Percentiles rank a stretch among this genome's conserved stretches.
Evolutionary conservation across 1,140 invertebrate species (phyloP).

Genomic region (Drosophila bipectinata): DNA sequence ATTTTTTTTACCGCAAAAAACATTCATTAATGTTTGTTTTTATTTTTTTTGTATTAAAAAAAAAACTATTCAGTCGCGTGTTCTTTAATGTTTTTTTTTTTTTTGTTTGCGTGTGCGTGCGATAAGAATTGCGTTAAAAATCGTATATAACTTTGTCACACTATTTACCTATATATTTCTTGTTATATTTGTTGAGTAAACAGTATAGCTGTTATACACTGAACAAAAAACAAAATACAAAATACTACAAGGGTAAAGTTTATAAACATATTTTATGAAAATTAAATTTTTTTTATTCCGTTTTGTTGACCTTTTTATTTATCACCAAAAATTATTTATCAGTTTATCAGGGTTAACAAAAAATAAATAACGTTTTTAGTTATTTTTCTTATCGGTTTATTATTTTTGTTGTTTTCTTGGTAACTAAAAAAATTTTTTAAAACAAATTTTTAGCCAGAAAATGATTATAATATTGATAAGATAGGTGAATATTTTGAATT

Average conservation of each 20-base stretch:
- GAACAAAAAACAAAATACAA: background rate
- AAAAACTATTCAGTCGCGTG: constrained; percentile 15
- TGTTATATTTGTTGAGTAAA: constrained; percentile 1
- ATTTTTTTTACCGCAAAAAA: constrained; percentile 2
- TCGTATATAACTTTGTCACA: constrained; percentile 11
- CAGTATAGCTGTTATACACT: background rate
- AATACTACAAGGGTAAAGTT: background rate
- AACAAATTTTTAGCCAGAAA: background rate
- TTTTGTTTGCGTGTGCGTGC: constrained; percentile 9
- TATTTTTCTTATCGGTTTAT: background rate
- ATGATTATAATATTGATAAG: background rate
- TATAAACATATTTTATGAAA: too few relatives aligned
- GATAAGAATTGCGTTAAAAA: constrained; percentile 30
- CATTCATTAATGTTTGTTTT: constrained; percentile 21
- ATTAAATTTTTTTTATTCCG: background rate
- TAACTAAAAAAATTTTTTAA: background rate
- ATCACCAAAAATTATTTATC: background rate
- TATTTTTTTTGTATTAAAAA: constrained; percentile 1
- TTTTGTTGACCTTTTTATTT: background rate
- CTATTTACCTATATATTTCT: constrained; percentile 6
- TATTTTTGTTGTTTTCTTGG: background rate
- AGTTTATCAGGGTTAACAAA: background rate
- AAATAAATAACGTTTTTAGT: background rate
- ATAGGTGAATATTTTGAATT: background rate
- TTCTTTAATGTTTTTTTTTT: background rate